These are phyloP conservation scores for Cotesia congregata DNA, from an alignment of 2,888 invertebrate genomes.

Conservation along the genomic window DNA sequence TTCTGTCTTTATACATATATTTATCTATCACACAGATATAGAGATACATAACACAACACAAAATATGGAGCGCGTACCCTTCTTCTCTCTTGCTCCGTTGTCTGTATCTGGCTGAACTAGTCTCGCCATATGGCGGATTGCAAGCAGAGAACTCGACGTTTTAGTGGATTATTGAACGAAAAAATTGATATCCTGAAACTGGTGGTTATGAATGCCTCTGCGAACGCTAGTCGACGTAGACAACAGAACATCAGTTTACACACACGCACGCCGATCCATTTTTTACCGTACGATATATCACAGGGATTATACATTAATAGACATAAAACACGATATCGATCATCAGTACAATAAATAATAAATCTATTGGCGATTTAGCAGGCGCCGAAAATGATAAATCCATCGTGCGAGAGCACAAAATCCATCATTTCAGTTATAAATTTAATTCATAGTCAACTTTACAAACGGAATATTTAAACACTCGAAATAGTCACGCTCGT, in stretches of 20 bases:
- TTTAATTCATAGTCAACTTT: conserved; percentile 25
- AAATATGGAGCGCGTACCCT: conserved; percentile 33
- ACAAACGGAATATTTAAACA: conserved; percentile 39
- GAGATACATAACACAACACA: conserved; percentile 29
- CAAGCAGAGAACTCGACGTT: conserved; percentile 46
- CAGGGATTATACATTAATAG: not conserved
- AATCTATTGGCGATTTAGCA: too few species aligned
- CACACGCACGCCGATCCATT: not conserved
- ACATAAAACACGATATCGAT: not conserved
- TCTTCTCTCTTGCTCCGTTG: not conserved
- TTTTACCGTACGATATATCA: not conserved
- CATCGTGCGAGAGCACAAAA: too few species aligned
- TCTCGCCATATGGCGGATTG: conserved; percentile 53
- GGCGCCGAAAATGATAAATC: too few species aligned
- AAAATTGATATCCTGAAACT: conserved; percentile 33
- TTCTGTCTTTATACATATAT: conserved; percentile 29
- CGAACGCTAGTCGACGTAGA: not conserved
- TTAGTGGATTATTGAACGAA: conserved; percentile 53
- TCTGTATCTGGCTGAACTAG: conserved; percentile 30
- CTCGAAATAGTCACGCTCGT: not conserved
- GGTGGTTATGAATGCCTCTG: conserved; percentile 30
- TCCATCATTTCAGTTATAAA: not conserved
- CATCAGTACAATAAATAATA: too few species aligned
- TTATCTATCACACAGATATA: conserved; percentile 17
- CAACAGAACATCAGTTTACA: not conserved